These are phyloP conservation scores for Pyrgus malvae DNA, from an alignment of 2,888 invertebrate species.

Conservation along the genomic window DNA sequence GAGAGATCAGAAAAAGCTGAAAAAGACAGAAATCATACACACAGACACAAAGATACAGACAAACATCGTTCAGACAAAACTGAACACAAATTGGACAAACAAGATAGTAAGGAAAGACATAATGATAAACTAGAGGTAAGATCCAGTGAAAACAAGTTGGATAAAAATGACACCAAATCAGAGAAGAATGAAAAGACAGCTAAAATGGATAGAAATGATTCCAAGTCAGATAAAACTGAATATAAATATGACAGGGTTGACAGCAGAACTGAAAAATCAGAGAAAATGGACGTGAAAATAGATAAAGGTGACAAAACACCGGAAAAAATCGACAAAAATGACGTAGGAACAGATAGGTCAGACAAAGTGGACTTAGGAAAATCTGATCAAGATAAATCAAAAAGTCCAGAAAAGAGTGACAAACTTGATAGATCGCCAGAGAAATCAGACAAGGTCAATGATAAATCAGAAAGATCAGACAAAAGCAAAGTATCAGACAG, in stretches of 20 bases:
- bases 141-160: slow-evolving; percentile 25
- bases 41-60: slow-evolving; percentile 51
- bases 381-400: slow-evolving; percentile 10
- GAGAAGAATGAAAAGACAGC: slow-evolving; percentile 24
- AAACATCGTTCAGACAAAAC: slow-evolving; percentile 35
- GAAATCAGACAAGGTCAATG: slow-evolving; percentile 16
- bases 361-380: slow-evolving; percentile 9
- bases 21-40: slow-evolving; percentile 37
- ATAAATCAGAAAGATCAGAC: slow-evolving; percentile 24
- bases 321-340: slow-evolving; percentile 26
- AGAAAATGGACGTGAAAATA: neutral
- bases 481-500: neutral
- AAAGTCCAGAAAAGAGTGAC: slow-evolving; percentile 23
- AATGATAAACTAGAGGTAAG: slow-evolving; percentile 23
- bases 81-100: slow-evolving; percentile 15
- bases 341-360: slow-evolving; percentile 19
- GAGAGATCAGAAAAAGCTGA: slow-evolving; percentile 44
- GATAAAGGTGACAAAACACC: slow-evolving; percentile 12
- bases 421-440: slow-evolving; percentile 25
- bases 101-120: slow-evolving; percentile 27
- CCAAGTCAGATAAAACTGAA: slow-evolving; percentile 28
- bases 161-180: slow-evolving; percentile 17
- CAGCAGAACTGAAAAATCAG: slow-evolving; percentile 12
- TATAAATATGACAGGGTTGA: slow-evolving; percentile 5
- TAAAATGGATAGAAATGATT: neutral